These are phyloP conservation scores for Tapirus indicus DNA, from an alignment of 2,797 vertebrate genomes.

Conservation along the genomic window DNA sequence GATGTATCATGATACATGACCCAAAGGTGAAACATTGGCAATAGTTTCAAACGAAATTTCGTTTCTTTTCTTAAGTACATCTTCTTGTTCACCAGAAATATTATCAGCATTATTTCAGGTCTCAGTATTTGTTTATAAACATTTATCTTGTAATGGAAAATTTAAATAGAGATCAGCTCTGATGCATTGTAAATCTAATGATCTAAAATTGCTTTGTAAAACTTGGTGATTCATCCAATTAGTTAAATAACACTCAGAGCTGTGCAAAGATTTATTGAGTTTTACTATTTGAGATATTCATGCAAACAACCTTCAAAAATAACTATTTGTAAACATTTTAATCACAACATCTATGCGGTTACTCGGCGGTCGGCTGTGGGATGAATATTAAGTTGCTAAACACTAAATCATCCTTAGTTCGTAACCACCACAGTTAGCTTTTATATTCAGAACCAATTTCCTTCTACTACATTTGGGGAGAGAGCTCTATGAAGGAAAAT, in stretches of 20 bases:
- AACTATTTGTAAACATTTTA: conserved; percentile 74
- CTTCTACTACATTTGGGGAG: neutral
- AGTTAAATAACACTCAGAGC: conserved; percentile 58
- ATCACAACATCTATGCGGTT: conserved; percentile 64
- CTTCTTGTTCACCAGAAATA: neutral
- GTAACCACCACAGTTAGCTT: neutral
- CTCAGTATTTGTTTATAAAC: conserved; percentile 54
- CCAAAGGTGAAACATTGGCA: neutral
- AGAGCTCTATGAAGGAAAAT: neutral
- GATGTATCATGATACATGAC: neutral
- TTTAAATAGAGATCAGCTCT: conserved; percentile 65
- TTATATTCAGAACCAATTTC: conserved; percentile 59
- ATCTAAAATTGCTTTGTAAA: conserved; percentile 62
- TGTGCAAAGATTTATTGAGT: conserved; percentile 74
- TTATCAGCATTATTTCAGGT: neutral
- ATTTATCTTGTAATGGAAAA: conserved; percentile 68
- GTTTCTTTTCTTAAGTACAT: neutral
- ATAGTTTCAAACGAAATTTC: neutral
- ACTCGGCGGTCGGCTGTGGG: neutral
- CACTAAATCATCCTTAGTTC: conserved; percentile 59
- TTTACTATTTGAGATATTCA: conserved; percentile 62
- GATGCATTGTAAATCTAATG: neutral
- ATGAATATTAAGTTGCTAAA: conserved; percentile 62
- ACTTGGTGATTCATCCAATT: conserved; percentile 72
- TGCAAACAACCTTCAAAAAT: conserved; percentile 64